These are phyloP conservation scores for Dryadula phaetusa DNA, from an alignment of 2,888 invertebrate species.

Conservation along the genomic window DNA sequence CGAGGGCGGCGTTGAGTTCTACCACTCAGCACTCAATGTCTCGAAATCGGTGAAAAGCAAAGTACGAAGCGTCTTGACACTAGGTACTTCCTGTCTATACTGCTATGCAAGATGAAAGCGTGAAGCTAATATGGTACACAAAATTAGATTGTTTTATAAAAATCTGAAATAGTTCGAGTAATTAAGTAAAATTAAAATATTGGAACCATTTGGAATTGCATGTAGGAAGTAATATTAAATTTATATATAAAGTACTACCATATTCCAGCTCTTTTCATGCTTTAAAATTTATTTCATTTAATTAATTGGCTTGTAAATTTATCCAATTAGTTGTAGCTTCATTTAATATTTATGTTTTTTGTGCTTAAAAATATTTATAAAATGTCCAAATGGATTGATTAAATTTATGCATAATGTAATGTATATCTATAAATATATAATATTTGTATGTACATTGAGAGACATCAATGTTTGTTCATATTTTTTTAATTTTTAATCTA, in stretches of 20 bases:
- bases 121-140: too few species aligned
- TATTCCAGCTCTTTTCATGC: constrained; percentile 19
- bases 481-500: too few species aligned
- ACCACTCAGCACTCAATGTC: too few species aligned
- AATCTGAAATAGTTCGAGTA: not conserved
- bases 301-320: constrained; percentile 20
- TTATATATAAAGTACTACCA: constrained; percentile 5
- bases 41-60: too few species aligned
- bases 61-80: too few species aligned
- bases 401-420: not conserved
- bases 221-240: constrained; percentile 7
- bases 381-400: not conserved
- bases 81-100: too few species aligned
- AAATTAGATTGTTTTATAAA: not conserved
- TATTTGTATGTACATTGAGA: too few species aligned
- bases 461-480: too few species aligned
- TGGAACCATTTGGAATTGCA: constrained; percentile 6
- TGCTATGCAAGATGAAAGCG: too few species aligned
- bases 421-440: too few species aligned
- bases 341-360: constrained; percentile 1
- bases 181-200: constrained; percentile 9
- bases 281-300: constrained; percentile 13
- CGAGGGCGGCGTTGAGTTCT: too few species aligned
- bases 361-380: constrained; percentile 4
- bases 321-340: constrained; percentile 20